phyloP scores from a whole-genome alignment of 2,797 vertebrate species.

The Threskiornis aethiopicus region DNA sequence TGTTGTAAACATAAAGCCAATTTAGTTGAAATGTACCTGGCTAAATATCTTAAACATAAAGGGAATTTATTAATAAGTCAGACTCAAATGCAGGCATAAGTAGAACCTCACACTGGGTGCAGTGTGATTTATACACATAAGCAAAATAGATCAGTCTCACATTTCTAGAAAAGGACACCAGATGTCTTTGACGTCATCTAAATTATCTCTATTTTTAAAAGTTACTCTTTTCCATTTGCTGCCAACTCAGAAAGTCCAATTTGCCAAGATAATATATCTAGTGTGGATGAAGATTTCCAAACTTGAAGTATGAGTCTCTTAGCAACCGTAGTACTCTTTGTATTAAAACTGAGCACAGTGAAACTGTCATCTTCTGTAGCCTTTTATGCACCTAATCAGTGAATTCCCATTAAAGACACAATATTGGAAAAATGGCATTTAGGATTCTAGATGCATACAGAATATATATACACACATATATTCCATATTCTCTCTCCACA shows the following conservation, averaged over 20 bases:
- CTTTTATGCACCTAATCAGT: conserved; percentile 35
- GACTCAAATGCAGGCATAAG: not conserved
- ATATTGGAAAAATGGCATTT: not conserved
- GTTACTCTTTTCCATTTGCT: conserved; percentile 57
- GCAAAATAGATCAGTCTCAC: conserved; percentile 66
- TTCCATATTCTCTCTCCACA: not conserved
- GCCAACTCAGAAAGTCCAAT: conserved; percentile 65
- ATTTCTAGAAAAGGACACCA: conserved; percentile 74
- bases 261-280: conserved; percentile 43
- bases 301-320: conserved; percentile 65
- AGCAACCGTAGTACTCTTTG: conserved; percentile 71
- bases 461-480: not conserved
- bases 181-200: conserved; percentile 77
- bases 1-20: not conserved
- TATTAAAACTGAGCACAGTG: conserved; percentile 48
- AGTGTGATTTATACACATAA: conserved; percentile 54
- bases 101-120: not conserved
- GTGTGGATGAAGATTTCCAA: conserved; percentile 58
- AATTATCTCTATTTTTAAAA: conserved; percentile 70
- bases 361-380: conserved; percentile 4
- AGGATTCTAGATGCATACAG: not conserved
- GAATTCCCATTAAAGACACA: conserved; percentile 24
- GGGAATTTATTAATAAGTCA: not conserved
- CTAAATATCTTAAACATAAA: not conserved
- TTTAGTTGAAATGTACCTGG: not conserved